Evolutionary conservation across 2,888 invertebrate genomes (phyloP).

Genomic region (Rotaria macrura): DNA sequence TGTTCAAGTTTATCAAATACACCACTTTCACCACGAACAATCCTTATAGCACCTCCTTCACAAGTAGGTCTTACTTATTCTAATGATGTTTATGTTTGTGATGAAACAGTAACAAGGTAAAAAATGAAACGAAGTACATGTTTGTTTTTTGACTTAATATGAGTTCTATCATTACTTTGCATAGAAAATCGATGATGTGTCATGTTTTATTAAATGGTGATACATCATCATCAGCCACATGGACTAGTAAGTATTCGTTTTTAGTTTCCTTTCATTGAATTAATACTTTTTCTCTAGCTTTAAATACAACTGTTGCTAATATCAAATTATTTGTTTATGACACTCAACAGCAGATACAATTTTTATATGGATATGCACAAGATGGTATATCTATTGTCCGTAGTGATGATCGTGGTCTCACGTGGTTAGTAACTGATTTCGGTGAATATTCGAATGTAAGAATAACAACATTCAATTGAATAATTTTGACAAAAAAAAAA

Average conservation of each 20-base stretch:
- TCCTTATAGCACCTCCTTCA: not conserved
- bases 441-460: not conserved
- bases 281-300: not conserved
- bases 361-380: not conserved
- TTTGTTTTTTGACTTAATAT: not conserved
- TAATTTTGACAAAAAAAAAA: not conserved
- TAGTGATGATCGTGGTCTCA: constrained; percentile 14
- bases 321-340: not conserved
- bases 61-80: not conserved
- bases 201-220: not conserved
- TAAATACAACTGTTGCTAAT: not conserved
- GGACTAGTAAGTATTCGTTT: not conserved
- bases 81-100: constrained; percentile 1
- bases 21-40: not conserved
- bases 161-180: not conserved
- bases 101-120: not conserved
- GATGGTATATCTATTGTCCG: not conserved
- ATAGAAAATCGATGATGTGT: not conserved
- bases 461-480: not conserved
- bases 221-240: not conserved
- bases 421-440: not conserved
- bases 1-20: not conserved
- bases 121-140: not conserved
- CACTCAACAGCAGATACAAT: not conserved
- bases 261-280: not conserved